Evolutionary conservation across 2,113 vertebrate genomes (phyloP).

Genomic region (Myiopsitta monachus): DNA sequence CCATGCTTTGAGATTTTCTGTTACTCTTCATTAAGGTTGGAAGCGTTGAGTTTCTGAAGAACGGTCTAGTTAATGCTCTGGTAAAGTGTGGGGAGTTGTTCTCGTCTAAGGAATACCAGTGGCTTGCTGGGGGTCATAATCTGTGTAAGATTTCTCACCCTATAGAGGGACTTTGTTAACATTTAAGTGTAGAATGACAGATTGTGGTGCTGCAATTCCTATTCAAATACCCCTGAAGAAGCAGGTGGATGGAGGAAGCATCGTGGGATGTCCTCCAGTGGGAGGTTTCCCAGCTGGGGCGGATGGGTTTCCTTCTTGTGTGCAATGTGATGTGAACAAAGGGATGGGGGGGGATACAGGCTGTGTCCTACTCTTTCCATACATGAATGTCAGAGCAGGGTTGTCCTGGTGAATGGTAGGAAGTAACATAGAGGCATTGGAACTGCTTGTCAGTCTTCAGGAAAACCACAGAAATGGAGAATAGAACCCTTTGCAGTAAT

Average conservation of each 20-base stretch:
- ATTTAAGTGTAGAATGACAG: rapidly evolving
- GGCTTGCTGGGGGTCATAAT: neutral
- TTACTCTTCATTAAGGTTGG: neutral
- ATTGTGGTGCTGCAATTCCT: neutral
- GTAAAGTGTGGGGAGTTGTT: neutral
- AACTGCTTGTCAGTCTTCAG: neutral
- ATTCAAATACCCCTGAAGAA: rapidly evolving
- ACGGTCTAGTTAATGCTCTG: neutral
- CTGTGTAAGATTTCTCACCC: neutral
- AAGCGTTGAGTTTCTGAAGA: neutral
- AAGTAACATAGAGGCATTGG: neutral
- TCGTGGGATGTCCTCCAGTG: rapidly evolving
- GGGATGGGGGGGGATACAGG: rapidly evolving
- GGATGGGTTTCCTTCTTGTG: neutral
- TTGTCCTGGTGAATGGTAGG: neutral
- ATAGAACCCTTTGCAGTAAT: neutral
- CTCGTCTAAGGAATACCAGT: neutral
- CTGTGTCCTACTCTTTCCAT: neutral
- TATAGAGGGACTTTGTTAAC: neutral
- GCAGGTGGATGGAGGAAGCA: neutral
- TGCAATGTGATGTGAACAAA: neutral
- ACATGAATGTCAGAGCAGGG: neutral
- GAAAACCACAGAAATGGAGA: neutral
- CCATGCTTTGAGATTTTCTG: neutral
- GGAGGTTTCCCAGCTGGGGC: neutral